A percentile compares a stretch with the other conserved stretches of the same genome.
Conservation (phyloP, 1,140 invertebrate genomes). For the Neodiprion fabricii region DNA sequence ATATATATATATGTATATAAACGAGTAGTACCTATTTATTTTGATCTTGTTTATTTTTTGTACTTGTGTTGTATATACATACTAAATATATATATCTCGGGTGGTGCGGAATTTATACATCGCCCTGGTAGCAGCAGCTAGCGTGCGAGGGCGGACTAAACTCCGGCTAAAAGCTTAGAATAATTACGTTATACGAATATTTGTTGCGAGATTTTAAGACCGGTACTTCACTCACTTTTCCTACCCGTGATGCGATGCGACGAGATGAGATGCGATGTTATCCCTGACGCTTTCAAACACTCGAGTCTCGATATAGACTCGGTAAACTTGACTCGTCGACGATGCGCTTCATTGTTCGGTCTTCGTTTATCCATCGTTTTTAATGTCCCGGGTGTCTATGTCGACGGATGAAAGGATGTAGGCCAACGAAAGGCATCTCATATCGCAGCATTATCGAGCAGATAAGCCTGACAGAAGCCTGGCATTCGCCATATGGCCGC, state of each 20-base stretch:
- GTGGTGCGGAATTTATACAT: background rate
- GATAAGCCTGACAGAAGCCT: background rate
- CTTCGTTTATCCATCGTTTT: background rate
- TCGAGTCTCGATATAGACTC: slow-evolving; percentile 1
- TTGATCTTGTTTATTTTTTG: slow-evolving; percentile 4
- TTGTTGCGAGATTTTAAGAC: background rate
- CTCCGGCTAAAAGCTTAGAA: background rate
- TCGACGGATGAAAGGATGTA: background rate
- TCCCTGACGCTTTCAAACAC: background rate
- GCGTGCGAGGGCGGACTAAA: background rate
- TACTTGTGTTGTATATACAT: background rate
- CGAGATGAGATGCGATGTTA: too few relatives aligned
- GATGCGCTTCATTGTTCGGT: background rate
- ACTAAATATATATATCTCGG: background rate
- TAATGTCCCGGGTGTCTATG: slow-evolving; percentile 4
- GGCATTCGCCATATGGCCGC: background rate
- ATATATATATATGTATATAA: background rate
- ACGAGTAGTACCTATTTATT: too few relatives aligned
- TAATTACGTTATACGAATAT: slow-evolving; percentile 1
- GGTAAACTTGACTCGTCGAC: background rate
- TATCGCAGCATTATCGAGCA: background rate
- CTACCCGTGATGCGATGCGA: background rate
- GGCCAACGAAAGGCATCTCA: background rate
- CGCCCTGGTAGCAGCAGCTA: background rate
- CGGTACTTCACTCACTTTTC: background rate